Base-by-base conservation (phyloP, 2,888 invertebrate species). In the Eudasyphora cyanicolor region DNA sequence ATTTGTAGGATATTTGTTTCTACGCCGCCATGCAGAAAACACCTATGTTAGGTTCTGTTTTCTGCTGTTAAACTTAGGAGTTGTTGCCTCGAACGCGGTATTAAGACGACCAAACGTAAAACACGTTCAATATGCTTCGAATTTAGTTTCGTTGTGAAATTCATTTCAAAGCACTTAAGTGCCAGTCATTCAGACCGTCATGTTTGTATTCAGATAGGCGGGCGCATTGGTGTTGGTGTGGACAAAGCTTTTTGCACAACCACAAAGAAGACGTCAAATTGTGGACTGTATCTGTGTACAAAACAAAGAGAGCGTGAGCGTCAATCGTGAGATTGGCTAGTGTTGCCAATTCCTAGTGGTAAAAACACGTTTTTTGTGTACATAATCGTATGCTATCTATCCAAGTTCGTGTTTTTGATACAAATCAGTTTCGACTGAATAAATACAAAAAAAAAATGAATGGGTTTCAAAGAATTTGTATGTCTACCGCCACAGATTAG, bases 61-160 rank as follows among this genome's bases (percentile, higher is more conserved):
- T 35, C 51, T 24, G 19, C 17, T 71, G 32, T 73, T 67, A 76
- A 74, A 82, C 82, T 82, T 82, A n/a, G 21, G 71, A 42, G 75
- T 62, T n/a, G n/a, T n/a, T 74, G 73, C 49, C 57, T 45, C 77
- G 74, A 79, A 77, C 75, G 82, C 77, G 74, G 71, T 73, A 45
- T 74, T 67, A 73, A 62, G 62, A 82, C 84, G 62, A 82, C 84
- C 76, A 79, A 80, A 76, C 19, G 64, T 64, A 64, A 6, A 70
- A 71, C 74, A 64, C 77, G 75, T 81, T 75, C 45, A 73, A 32
- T 60, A 78, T 54, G 62, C 57, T 35, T 54, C 32, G 88, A 87
- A 90, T 89, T 90, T 88, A 88, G 87, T 87, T 90, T 89, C 86
- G 90, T 90, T 90, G 89, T 90, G 89, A 90, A 90, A 90, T 90